Conservation (phyloP, 2,113 vertebrate genomes). For the Ictalurus punctatus region DNA sequence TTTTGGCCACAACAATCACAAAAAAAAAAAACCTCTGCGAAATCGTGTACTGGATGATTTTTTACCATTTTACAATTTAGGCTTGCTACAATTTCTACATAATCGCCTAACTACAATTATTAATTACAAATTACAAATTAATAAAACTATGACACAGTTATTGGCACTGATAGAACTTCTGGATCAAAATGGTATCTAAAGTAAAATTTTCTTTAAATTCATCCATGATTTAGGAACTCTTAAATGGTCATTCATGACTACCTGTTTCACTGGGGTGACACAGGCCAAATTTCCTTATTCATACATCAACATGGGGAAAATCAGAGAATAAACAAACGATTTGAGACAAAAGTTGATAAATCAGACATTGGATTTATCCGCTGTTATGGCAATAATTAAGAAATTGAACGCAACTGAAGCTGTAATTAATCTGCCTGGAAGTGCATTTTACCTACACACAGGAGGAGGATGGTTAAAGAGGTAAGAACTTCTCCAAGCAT, state of each 20-base stretch:
- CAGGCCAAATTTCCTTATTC: background rate
- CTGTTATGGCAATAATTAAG: background rate
- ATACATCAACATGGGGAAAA: background rate
- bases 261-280: background rate
- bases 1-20: too few relatives aligned
- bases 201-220: background rate
- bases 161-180: background rate
- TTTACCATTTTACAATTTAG: background rate
- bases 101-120: background rate
- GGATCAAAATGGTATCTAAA: background rate
- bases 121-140: too few relatives aligned
- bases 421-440: background rate
- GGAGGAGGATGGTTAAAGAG: background rate
- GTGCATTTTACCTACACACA: background rate
- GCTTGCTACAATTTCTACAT: background rate
- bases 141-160: background rate
- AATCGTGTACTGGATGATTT: too few relatives aligned
- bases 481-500: background rate
- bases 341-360: background rate
- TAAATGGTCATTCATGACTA: background rate
- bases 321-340: background rate
- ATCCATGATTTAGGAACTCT: background rate
- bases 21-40: too few relatives aligned
- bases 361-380: background rate
- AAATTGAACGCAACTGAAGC: background rate